A percentile compares a stretch with the other conserved stretches of the same genome.
Evolutionary conservation across 2,888 invertebrate genomes (phyloP).

Genomic region (Steinernema carpocapsae): DNA sequence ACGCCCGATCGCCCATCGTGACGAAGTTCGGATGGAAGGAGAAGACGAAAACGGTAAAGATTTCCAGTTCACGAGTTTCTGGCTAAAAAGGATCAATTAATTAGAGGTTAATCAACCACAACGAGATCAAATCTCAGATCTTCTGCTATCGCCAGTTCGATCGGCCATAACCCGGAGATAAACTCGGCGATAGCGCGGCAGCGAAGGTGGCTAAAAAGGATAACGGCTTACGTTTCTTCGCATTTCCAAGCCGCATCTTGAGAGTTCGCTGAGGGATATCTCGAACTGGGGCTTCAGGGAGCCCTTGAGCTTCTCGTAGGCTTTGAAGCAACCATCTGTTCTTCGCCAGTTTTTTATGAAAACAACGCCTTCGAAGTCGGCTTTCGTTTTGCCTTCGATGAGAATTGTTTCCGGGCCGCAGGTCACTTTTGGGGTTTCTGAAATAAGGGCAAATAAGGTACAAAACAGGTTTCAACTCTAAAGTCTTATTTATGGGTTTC

Average conservation of each 20-base stretch:
- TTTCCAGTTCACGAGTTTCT: constrained; percentile 43
- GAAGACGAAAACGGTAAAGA: constrained; percentile 50
- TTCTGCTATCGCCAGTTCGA: constrained; percentile 17
- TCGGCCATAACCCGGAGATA: constrained; percentile 1
- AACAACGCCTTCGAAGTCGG: constrained; percentile 53
- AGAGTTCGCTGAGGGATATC: constrained; percentile 43
- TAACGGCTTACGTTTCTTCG: constrained; percentile 41
- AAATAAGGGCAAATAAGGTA: constrained; percentile 31
- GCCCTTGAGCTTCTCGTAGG: constrained; percentile 36
- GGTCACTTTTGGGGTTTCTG: constrained; percentile 48
- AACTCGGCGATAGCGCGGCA: constrained; percentile 12
- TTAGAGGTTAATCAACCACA: background rate
- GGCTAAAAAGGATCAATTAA: constrained; percentile 35
- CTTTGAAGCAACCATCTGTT: constrained; percentile 40
- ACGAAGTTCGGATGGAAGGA: constrained; percentile 54
- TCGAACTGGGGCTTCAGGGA: constrained; percentile 39
- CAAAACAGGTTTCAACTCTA: too few species aligned
- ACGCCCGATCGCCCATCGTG: constrained; percentile 52
- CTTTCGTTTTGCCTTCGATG: constrained; percentile 43
- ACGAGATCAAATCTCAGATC: background rate
- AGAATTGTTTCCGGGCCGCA: constrained; percentile 52
- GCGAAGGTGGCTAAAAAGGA: background rate
- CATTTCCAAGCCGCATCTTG: constrained; percentile 48
- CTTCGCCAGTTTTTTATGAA: constrained; percentile 54
- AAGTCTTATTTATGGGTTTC: too few species aligned